Base-by-base conservation (phyloP, 1,140 invertebrate species). In the Ladona fulva region DNA sequence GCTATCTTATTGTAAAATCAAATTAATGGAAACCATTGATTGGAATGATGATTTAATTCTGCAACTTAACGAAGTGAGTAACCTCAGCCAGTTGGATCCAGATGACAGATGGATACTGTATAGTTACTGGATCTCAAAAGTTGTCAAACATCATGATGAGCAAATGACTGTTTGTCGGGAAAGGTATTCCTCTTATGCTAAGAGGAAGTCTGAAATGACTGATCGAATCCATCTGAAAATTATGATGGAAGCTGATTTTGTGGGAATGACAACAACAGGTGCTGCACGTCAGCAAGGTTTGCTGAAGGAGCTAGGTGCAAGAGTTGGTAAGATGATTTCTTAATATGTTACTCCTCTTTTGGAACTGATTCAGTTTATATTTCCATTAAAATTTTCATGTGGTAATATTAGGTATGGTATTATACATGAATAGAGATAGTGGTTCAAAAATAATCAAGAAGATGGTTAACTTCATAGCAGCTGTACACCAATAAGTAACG, bases 181-280 rank as follows among this genome's bases (percentile, higher is more conserved):
- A 19, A 12, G 14, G 1, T 66, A 66, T 22, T 5, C 3, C 3
- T 16, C n/a, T 22, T 5, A 6, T 5, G 1, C 14, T 16, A 78
- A 80, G 19, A 84, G 83, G 81, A 82, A 84, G 81, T 80, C 82
- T 74, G 76, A 81, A 24, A 79, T 84, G 75, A 81, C 83, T 75
- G 78, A 83, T 76, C 82, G 84, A 24, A 80, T 81, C 76, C 83
- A 87, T 81, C 79, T 82, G 12, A 74, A 77, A 1, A 59, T 81
- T n/a, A 78, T 81, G 12, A 42, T 52, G 11, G 25, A 73, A 0
- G 52, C 81, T 42, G 81, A 86, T 78, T 85, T 94, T 19, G 83
- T 95, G 42, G 93, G 92, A 12, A 91, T 94, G 87, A 95, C 94
- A 0, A 95, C 93, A 3, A 92, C 91, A 14, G 91, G 89, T 74